Base-by-base conservation (phyloP, 2,113 vertebrate genomes). In the Heterotis niloticus region DNA sequence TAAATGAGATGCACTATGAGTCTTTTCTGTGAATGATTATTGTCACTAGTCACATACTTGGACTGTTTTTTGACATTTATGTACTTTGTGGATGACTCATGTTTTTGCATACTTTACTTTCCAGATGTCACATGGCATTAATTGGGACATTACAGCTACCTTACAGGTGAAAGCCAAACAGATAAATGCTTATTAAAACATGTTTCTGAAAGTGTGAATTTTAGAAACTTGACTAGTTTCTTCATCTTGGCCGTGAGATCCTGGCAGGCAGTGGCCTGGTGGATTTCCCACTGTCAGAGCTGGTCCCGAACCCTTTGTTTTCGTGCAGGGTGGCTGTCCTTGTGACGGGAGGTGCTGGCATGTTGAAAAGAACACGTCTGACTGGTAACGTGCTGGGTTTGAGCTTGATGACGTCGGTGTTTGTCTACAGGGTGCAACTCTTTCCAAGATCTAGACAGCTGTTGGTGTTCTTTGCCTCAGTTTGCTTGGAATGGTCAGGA, bases 331-430 rank as follows among this genome's bases (percentile, higher is more conserved):
- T 23, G 52, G 0, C 13, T 62, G 24, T 64, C 34, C n/a, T 72
- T 54, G 4, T 0, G 0, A 44, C 62, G 56, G 57, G 74, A 64
- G 26, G 56, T 29, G 28, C 59, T 29, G 10, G 0, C 4, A 60
- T n/a, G 52, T 76, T 65, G 60, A 65, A 76, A 18, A 23, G 75
- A 76, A 76, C 75, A 12, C 59, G 75, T 76, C 52, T 51, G 20
- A 76, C 75, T 14, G 62, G 75, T 76, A 65, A 29, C 29, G 7
- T 11, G 2, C 23, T 10, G 64, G 11, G 10, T 20, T 10, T 20
- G 29, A 26, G 17, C 20, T 65, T 62, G 17, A 18, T 16, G n/a
- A 20, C 29, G 57, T 18, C 2, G 10, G 23, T 12, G 14, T 34
- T 65, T 51, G 18, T 13, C 62, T 20, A 11, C 28, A 54, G 62